phyloP scores from a whole-genome alignment of 2,797 vertebrate genomes.

The Eulemur coronatus region DNA sequence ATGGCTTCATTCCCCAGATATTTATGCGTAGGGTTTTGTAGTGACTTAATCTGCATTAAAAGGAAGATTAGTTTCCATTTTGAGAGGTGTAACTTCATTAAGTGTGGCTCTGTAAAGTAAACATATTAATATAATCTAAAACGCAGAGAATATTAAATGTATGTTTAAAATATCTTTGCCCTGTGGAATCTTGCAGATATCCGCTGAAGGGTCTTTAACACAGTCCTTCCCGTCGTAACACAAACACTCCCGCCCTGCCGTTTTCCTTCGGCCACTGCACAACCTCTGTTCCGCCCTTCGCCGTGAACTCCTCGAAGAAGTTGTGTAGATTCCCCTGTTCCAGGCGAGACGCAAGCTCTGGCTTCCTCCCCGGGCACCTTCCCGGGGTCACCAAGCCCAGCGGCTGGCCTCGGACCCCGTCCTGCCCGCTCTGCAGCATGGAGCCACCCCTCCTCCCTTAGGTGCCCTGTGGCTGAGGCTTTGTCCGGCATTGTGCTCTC shows the following conservation, averaged over 20 bases:
- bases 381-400: accelerated
- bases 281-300: accelerated
- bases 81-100: neutral
- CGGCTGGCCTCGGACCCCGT: accelerated
- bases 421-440: accelerated
- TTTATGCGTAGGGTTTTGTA: neutral
- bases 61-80: neutral
- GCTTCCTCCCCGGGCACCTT: neutral
- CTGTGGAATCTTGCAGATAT: neutral
- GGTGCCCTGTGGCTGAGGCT: accelerated
- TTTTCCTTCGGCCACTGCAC: accelerated
- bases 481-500: neutral
- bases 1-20: neutral
- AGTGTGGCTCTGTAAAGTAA: neutral
- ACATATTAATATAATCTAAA: neutral
- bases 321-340: accelerated
- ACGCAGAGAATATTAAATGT: accelerated
- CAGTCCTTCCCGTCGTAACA: neutral
- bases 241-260: accelerated
- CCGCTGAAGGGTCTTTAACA: neutral
- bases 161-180: neutral
- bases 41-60: neutral
- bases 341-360: accelerated
- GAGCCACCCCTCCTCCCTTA: accelerated
- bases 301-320: neutral